Conservation (phyloP, 1,140 invertebrate genomes). For the Telenomus remus region DNA sequence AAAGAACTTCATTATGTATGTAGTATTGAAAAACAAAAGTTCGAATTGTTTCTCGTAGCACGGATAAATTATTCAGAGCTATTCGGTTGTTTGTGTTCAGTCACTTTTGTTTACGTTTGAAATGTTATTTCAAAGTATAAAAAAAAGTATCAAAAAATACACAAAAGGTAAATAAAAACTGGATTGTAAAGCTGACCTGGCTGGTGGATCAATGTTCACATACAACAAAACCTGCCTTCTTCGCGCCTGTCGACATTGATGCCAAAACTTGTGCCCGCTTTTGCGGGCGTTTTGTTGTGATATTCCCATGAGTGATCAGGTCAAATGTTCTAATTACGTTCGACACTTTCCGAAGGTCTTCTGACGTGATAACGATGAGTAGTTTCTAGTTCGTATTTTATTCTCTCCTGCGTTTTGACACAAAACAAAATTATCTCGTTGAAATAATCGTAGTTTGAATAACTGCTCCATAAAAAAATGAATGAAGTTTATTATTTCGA, state of each 20-base stretch:
- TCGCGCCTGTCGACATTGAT: conserved; percentile 46
- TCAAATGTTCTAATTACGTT: conserved; percentile 57
- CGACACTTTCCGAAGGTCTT: conserved; percentile 49
- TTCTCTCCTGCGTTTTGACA: too few relatives aligned
- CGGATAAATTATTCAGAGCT: too few relatives aligned
- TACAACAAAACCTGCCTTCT: conserved; percentile 39
- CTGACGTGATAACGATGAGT: conserved; percentile 45
- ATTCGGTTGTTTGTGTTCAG: too few relatives aligned
- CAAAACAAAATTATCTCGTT: too few relatives aligned
- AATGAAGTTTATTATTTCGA: too few relatives aligned
- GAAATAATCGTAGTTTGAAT: too few relatives aligned
- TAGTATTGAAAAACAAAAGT: too few relatives aligned
- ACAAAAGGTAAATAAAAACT: conserved; percentile 33
- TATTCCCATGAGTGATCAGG: conserved; percentile 56
- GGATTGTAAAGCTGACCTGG: conserved; percentile 24
- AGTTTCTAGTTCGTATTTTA: neutral
- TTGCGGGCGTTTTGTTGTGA: conserved; percentile 45
- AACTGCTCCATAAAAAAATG: too few relatives aligned
- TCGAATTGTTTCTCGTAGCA: too few relatives aligned
- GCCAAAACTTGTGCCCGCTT: conserved; percentile 49
- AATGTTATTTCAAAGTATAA: too few relatives aligned
- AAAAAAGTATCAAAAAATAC: neutral
- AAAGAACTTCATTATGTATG: too few relatives aligned
- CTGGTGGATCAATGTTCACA: conserved; percentile 48
- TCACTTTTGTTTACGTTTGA: too few relatives aligned